Evolutionary conservation across 2,888 invertebrate species (phyloP).

Genomic region (Fabriciana adippe): DNA sequence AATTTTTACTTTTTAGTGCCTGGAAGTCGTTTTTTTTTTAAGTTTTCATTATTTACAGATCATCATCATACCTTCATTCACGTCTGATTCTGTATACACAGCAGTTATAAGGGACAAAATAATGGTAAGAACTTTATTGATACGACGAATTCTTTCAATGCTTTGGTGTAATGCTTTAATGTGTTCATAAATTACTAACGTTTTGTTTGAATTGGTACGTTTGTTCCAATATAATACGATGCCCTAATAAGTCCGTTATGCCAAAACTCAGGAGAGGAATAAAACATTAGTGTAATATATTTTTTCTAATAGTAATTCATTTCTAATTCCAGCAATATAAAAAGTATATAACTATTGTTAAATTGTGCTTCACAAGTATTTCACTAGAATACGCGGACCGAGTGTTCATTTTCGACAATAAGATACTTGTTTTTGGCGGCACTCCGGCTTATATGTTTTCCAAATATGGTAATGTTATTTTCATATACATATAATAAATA

Average conservation of each 20-base stretch:
- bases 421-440: conserved; percentile 63
- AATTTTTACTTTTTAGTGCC: too few relatives aligned
- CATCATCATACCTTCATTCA: conserved; percentile 55
- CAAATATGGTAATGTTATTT: conserved; percentile 55
- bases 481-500: too few relatives aligned
- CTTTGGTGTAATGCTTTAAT: too few relatives aligned
- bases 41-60: conserved; percentile 51
- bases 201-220: too few relatives aligned
- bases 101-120: conserved; percentile 67
- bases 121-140: conserved; percentile 51
- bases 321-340: conserved; percentile 56
- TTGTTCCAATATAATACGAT: too few relatives aligned
- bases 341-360: conserved; percentile 58
- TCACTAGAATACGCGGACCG: conserved; percentile 63
- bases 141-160: too few relatives aligned
- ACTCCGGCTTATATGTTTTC: conserved; percentile 73
- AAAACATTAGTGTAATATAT: background rate
- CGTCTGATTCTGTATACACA: conserved; percentile 47
- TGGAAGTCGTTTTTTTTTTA: too few relatives aligned
- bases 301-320: background rate
- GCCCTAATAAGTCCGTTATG: background rate
- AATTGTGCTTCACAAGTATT: conserved; percentile 51
- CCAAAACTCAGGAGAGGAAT: too few relatives aligned
- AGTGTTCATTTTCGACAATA: conserved; percentile 62
- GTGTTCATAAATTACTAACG: too few relatives aligned